These are phyloP conservation scores for Atta texana DNA, from an alignment of 1,140 invertebrate genomes.

Conservation along the genomic window DNA sequence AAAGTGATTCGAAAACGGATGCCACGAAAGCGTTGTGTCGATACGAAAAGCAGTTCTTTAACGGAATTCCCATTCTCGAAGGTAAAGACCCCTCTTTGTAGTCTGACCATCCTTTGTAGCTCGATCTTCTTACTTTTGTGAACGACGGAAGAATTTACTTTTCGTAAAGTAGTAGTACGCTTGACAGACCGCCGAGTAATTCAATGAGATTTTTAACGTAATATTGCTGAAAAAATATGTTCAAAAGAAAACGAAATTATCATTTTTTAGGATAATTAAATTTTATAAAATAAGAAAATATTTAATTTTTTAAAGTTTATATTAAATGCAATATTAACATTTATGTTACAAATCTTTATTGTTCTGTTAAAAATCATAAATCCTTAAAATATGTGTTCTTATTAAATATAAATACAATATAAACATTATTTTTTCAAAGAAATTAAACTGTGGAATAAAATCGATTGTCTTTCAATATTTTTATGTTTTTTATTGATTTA, in stretches of 20 bases:
- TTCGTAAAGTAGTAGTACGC: constrained; percentile 24
- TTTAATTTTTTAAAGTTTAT: background rate
- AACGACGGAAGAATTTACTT: constrained; percentile 32
- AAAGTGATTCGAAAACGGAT: constrained; percentile 12
- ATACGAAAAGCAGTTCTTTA: constrained; percentile 8
- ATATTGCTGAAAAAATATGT: background rate
- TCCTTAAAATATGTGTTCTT: background rate
- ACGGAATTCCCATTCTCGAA: background rate
- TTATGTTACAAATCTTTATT: background rate
- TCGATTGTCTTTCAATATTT: background rate
- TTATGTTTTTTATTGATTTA: background rate
- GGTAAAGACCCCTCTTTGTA: constrained; percentile 38
- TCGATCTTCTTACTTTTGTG: constrained; percentile 32
- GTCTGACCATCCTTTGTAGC: constrained; percentile 1
- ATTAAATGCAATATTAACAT: background rate
- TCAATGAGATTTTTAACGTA: constrained; percentile 18
- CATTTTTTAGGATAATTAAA: background rate
- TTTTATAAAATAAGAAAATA: background rate
- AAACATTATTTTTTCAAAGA: background rate
- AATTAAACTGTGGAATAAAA: background rate
- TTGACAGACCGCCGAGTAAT: constrained; percentile 34
- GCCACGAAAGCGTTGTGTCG: background rate
- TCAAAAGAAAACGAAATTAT: background rate
- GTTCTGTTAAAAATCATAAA: background rate
- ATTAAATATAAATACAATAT: background rate